Conservation (phyloP, 2,888 invertebrate genomes). For the Halictus ligatus region DNA sequence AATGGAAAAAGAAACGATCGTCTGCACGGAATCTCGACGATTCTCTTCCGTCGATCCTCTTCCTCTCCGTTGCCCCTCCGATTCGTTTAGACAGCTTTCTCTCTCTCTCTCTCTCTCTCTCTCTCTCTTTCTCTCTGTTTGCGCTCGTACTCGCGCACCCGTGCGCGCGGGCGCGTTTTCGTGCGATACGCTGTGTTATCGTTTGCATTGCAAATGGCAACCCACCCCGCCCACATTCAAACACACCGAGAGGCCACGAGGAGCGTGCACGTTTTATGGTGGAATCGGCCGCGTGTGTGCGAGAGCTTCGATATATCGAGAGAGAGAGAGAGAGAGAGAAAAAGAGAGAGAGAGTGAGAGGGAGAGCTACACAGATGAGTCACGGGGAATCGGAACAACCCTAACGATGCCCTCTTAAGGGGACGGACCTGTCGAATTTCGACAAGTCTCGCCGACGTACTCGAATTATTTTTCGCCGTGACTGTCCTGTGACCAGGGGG, state of each 20-base stretch:
- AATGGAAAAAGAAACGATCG: conserved; percentile 15
- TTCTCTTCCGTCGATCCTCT: conserved; percentile 35
- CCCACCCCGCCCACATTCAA: conserved; percentile 71
- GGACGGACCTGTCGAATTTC: conserved; percentile 46
- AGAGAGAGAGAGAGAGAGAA: conserved; percentile 21
- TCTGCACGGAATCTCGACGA: conserved; percentile 45
- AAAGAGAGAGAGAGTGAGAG: conserved; percentile 19
- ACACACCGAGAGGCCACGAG: conserved; percentile 56
- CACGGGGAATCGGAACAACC: conserved; percentile 67
- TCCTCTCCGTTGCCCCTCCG: neutral
- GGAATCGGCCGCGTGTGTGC: conserved; percentile 67
- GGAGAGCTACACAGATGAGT: conserved; percentile 63
- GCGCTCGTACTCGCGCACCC: conserved; percentile 64
- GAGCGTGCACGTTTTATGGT: conserved; percentile 69
- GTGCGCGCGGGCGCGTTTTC: conserved; percentile 64
- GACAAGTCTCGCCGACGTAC: conserved; percentile 40
- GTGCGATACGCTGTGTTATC: conserved; percentile 79
- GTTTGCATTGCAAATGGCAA: conserved; percentile 83
- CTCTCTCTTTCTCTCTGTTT: conserved; percentile 39
- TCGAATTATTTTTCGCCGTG: conserved; percentile 31
- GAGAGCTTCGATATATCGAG: conserved; percentile 60
- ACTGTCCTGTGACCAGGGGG: neutral
- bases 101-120: neutral
- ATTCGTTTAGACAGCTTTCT: conserved; percentile 38
- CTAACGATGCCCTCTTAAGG: conserved; percentile 65